phyloP scores from a whole-genome alignment of 2,797 vertebrate species.

The Echeneis naucrates region DNA sequence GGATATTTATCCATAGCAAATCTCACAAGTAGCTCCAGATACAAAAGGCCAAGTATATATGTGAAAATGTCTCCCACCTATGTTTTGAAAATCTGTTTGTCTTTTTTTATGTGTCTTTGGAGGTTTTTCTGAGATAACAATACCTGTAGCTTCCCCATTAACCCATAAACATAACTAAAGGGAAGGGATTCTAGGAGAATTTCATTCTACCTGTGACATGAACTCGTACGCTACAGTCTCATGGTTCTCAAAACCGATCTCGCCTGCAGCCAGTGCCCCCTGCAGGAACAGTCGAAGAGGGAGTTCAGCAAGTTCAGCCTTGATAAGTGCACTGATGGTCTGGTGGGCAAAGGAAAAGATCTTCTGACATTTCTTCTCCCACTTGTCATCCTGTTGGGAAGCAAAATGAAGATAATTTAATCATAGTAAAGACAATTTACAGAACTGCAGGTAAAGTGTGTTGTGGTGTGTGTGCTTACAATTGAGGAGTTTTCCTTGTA shows the following conservation, averaged over 20 bases:
- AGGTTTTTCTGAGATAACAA: background rate
- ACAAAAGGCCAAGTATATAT: background rate
- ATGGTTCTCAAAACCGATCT: conserved; percentile 98
- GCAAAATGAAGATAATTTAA: background rate
- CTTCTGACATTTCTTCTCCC: conserved; percentile 99
- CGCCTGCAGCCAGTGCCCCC: conserved; percentile 95
- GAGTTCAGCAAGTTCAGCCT: conserved; percentile 96
- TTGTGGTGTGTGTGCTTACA: conserved; percentile 69
- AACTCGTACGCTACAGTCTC: conserved; percentile 99
- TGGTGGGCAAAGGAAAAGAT: conserved; percentile 99
- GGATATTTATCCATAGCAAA: no score
- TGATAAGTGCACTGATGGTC: conserved; percentile 98
- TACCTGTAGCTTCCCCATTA: background rate
- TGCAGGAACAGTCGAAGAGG: conserved; percentile 97
- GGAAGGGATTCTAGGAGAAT: background rate
- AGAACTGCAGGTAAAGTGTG: background rate
- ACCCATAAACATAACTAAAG: background rate
- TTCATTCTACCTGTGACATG: conserved; percentile 93
- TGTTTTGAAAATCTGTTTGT: background rate
- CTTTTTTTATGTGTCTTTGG: background rate
- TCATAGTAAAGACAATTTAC: background rate
- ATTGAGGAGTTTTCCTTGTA: conserved; percentile 95
- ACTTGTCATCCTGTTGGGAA: conserved; percentile 93
- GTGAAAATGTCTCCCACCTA: background rate
- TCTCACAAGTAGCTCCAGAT: no score